Evolutionary conservation across 2,888 invertebrate species (phyloP), one percentile per base, ranked within the genome.

Genomic region (Heteromyza rotundicornis): DNA sequence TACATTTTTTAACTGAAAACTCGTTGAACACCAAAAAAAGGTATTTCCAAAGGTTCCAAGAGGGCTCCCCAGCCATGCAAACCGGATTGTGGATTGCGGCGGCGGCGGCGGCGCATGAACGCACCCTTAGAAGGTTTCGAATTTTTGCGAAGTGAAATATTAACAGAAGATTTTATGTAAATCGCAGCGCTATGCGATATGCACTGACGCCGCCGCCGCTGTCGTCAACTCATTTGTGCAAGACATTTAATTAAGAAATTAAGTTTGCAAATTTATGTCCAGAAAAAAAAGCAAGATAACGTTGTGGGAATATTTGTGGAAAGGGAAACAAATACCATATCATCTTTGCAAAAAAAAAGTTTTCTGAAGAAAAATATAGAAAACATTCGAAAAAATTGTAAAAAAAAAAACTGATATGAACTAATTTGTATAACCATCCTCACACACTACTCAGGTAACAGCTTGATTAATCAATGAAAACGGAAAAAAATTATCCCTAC

Each of bases 231-330:
- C 60, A 27, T 60, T 60, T 57, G 50, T 16, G 60, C 65, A 63
- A 24, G 63, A 57, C 65, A 69, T 68, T 73, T 71, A 73, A 73
- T 73, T 73, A 71, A 73, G 72, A 71, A 71, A 71, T 73, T 71
- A 70, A 71, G 63, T 70, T 66, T 64, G 65, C 72, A 70, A 70
- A 71, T 72, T 72, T 68, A 72, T 72, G 68, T 58, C 12, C 22
- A 16, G 17, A 36, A 17, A 44, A 57, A 23, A 24, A 57, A 63
- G 12, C 32, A 8, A 5, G 32, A 32, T 32, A 12, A 57, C 49
- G 17, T 14, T 3, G 17, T 10, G 17, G 44, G 3, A 16, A n/a
- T n/a, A 44, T n/a, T 32, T 32, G n/a, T n/a, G n/a, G n/a, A n/a
- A n/a, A n/a, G n/a, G n/a, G n/a, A n/a, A n/a, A n/a, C n/a, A n/a